Conservation (phyloP, 1,140 invertebrate species). For the Drosophila pectinifera region DNA sequence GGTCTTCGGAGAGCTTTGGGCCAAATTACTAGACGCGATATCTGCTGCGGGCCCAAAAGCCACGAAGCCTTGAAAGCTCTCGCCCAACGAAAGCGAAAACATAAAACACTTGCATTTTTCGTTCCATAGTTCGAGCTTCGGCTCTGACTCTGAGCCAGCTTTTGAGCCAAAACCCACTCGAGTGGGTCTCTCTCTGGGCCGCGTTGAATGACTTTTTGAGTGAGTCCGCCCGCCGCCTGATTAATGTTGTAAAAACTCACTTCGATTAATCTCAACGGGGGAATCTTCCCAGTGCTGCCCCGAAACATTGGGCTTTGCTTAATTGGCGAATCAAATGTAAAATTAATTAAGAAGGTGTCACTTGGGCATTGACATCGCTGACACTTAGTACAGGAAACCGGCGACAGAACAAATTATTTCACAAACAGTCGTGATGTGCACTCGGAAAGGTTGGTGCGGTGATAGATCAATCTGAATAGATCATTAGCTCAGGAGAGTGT, state of each 20-base stretch:
- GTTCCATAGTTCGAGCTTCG: slow-evolving; percentile 46
- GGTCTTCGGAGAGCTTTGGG: slow-evolving; percentile 57
- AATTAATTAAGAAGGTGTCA: slow-evolving; percentile 58
- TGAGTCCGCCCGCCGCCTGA: slow-evolving; percentile 49
- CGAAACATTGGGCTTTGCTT: slow-evolving; percentile 65
- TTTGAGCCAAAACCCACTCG: slow-evolving; percentile 44
- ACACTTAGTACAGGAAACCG: slow-evolving; percentile 59
- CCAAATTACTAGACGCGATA: slow-evolving; percentile 59
- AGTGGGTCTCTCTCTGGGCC: slow-evolving; percentile 6
- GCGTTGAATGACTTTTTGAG: slow-evolving; percentile 74
- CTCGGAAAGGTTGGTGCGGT: slow-evolving; percentile 28
- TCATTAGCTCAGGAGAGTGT: slow-evolving; percentile 10
- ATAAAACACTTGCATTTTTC: slow-evolving; percentile 77
- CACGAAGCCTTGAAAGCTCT: slow-evolving; percentile 78
- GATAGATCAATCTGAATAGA: slow-evolving; percentile 24
- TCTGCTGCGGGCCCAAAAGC: slow-evolving; percentile 53
- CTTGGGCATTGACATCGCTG: slow-evolving; percentile 71
- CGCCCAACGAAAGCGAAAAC: slow-evolving; percentile 72
- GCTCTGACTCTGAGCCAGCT: slow-evolving; percentile 36
- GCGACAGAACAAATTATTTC: slow-evolving; percentile 2
- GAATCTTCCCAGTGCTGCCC: slow-evolving; percentile 42
- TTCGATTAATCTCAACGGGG: slow-evolving; percentile 63
- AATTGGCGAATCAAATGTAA: slow-evolving; percentile 50
- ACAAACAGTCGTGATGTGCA: slow-evolving; percentile 26
- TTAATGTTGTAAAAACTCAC: slow-evolving; percentile 73